Evolutionary conservation across 2,113 vertebrate species (phyloP).

Genomic region (Pionites leucogaster): DNA sequence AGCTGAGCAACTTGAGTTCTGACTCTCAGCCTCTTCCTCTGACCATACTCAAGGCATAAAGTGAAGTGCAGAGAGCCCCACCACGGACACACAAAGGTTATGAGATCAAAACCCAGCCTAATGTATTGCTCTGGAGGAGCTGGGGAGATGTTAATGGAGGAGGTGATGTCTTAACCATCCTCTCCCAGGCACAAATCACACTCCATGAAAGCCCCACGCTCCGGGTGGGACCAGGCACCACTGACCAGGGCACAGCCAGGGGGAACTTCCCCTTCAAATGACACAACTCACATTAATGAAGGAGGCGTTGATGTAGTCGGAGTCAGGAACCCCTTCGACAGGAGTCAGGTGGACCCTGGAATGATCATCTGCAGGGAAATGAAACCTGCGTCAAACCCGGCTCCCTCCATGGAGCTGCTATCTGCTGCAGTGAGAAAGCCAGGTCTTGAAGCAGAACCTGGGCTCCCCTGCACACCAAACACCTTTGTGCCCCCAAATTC

Average conservation of each 20-base stretch:
- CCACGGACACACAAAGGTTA: background rate
- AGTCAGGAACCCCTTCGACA: conserved; percentile 96
- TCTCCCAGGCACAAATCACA: background rate
- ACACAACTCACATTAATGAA: conserved; percentile 91
- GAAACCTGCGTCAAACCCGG: background rate
- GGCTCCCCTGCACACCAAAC: background rate
- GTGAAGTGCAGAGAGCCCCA: background rate
- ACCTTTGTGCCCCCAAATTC: background rate
- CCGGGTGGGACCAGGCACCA: background rate
- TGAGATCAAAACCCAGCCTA: accelerated
- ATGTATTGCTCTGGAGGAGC: background rate
- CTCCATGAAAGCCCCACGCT: accelerated
- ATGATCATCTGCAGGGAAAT: conserved; percentile 87
- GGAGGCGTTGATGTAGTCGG: conserved; percentile 97
- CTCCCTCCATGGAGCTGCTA: background rate
- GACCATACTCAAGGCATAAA: accelerated
- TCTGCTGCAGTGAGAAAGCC: accelerated
- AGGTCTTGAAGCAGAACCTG: accelerated
- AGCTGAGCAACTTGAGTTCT: background rate
- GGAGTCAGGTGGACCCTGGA: conserved; percentile 93
- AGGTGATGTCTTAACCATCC: background rate
- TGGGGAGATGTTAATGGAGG: background rate
- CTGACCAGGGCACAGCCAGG: accelerated
- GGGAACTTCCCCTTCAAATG: background rate
- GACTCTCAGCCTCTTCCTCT: background rate